Conservation (phyloP, 2,797 vertebrate species). For the Neopelma chrysocephalum region DNA sequence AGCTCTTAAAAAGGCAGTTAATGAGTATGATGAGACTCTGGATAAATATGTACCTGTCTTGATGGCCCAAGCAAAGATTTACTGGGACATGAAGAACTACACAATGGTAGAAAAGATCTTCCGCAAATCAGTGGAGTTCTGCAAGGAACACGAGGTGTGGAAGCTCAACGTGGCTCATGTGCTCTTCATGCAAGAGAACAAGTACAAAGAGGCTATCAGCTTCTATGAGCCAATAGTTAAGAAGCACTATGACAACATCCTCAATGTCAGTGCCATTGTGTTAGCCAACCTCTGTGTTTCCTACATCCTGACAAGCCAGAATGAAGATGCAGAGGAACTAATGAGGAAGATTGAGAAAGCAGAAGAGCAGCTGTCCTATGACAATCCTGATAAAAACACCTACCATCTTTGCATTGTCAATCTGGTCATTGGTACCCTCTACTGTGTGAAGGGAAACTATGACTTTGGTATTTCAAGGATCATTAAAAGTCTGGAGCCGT, state of each 20-base stretch:
- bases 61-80: slow-evolving; percentile 97
- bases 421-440: slow-evolving; percentile 94
- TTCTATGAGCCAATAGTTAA: slow-evolving; percentile 97
- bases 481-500: slow-evolving; percentile 95
- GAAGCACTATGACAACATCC: slow-evolving; percentile 92
- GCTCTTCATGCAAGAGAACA: slow-evolving; percentile 96
- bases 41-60: slow-evolving; percentile 93
- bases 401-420: slow-evolving; percentile 98
- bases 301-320: slow-evolving; percentile 95
- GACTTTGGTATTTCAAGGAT: slow-evolving; percentile 95
- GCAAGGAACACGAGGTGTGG: slow-evolving; percentile 92
- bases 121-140: slow-evolving; percentile 91
- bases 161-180: slow-evolving; percentile 95
- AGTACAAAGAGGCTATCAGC: slow-evolving; percentile 93
- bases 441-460: slow-evolving; percentile 96
- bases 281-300: slow-evolving; percentile 96
- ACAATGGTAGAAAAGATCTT: slow-evolving; percentile 95
- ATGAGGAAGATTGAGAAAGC: slow-evolving; percentile 95
- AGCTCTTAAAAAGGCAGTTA: slow-evolving; percentile 81
- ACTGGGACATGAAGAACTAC: slow-evolving; percentile 96
- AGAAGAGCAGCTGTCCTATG: slow-evolving; percentile 92
- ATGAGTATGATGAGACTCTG: slow-evolving; percentile 87
- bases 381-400: slow-evolving; percentile 89
- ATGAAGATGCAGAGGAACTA: slow-evolving; percentile 93
- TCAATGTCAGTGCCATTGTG: slow-evolving; percentile 92